phyloP scores from a whole-genome alignment of 2,113 vertebrate genomes.

The Aphelocoma coerulescens region DNA sequence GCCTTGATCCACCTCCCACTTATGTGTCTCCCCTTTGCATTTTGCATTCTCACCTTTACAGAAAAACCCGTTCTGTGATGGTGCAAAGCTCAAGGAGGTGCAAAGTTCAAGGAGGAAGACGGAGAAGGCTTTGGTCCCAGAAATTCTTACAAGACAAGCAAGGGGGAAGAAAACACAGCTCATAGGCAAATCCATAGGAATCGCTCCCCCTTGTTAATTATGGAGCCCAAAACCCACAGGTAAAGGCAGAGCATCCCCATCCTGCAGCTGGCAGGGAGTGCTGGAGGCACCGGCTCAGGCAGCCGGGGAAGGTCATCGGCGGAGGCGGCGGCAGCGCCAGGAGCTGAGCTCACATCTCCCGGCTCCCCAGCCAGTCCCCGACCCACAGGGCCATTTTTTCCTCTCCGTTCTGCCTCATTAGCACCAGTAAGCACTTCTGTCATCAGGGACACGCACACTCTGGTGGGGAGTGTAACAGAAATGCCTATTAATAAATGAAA shows the following conservation, averaged over 20 bases:
- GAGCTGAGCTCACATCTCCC: slow-evolving; percentile 66
- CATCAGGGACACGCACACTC: slow-evolving; percentile 61
- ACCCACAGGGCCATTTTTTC: slow-evolving; percentile 62
- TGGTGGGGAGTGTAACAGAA: slow-evolving; percentile 59
- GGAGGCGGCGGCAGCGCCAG: not conserved
- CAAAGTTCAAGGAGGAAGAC: not conserved
- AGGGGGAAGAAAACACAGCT: not conserved
- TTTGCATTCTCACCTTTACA: not conserved
- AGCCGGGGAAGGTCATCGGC: not conserved
- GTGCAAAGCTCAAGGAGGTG: not conserved
- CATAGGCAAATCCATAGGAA: not conserved
- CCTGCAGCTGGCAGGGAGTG: not conserved
- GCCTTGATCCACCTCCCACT: not conserved
- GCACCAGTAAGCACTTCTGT: slow-evolving; percentile 64
- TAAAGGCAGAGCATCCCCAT: not conserved
- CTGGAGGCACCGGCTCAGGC: not conserved
- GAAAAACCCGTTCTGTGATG: not conserved
- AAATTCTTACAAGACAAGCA: not conserved
- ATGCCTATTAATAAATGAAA: slow-evolving; percentile 65
- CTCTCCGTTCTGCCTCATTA: slow-evolving; percentile 66
- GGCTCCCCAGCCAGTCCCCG: slow-evolving; percentile 40
- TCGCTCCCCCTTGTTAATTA: rapidly evolving
- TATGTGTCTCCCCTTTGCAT: not conserved
- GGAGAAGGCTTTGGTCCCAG: not conserved
- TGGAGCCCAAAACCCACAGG: rapidly evolving